phyloP scores from a whole-genome alignment of 2,113 vertebrate species.

The Eublepharis macularius region DNA sequence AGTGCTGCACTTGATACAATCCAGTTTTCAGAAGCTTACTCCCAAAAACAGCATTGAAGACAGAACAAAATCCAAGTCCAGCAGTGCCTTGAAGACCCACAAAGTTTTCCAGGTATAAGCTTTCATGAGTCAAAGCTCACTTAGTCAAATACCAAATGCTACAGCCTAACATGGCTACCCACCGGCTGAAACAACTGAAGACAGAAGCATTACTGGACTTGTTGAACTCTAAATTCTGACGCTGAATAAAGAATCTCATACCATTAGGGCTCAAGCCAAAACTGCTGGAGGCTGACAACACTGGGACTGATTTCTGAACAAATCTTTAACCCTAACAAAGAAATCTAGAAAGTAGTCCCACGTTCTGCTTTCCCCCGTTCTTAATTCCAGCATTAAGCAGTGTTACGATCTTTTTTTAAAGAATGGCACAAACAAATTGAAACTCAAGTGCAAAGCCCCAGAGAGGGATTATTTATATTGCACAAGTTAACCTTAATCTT shows the following conservation, averaged over 20 bases:
- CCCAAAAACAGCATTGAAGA: not conserved
- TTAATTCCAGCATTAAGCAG: not conserved
- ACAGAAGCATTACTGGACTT: not conserved
- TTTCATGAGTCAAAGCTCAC: too few relatives aligned
- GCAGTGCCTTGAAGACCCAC: too few relatives aligned
- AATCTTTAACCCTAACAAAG: too few relatives aligned
- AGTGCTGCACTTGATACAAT: not conserved
- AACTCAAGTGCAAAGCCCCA: not conserved
- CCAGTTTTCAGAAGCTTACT: not conserved
- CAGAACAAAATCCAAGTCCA: too few relatives aligned
- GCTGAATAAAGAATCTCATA: not conserved
- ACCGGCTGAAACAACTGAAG: too few relatives aligned
- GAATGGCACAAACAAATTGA: not conserved
- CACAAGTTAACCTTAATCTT: conserved; percentile 87
- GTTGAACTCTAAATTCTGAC: not conserved
- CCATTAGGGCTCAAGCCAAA: not conserved
- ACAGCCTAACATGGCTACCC: too few relatives aligned
- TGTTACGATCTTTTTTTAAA: not conserved
- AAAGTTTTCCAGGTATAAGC: too few relatives aligned
- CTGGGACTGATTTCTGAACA: not conserved
- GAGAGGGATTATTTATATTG: not conserved
- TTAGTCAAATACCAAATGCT: too few relatives aligned
- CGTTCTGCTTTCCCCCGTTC: not conserved
- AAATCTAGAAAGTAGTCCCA: not conserved
- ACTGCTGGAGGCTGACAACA: not conserved